These are phyloP conservation scores for Sinotaia quadrata DNA, from an alignment of 2,888 invertebrate species.

Conservation along the genomic window DNA sequence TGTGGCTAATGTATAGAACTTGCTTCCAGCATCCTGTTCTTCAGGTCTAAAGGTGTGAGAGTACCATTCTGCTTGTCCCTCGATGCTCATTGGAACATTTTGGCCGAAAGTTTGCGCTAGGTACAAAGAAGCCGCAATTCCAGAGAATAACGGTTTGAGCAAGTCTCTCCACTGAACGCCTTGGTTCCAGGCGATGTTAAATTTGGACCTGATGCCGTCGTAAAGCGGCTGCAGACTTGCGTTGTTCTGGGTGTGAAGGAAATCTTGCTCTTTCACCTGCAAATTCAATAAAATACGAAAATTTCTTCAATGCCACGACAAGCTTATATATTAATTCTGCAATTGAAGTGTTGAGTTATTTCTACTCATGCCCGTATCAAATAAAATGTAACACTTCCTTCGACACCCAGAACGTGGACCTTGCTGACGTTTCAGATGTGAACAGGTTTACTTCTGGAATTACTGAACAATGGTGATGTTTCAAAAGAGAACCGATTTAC, in stretches of 20 bases:
- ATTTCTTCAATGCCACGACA: too few relatives aligned
- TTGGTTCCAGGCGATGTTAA: constrained; percentile 55
- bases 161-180: constrained; percentile 48
- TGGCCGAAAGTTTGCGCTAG: constrained; percentile 32
- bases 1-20: too few relatives aligned
- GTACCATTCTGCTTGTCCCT: constrained; percentile 52
- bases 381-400: too few relatives aligned
- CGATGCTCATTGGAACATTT: constrained; percentile 41
- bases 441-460: too few relatives aligned
- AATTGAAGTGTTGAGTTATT: too few relatives aligned
- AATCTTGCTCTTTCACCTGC: constrained; percentile 45
- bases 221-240: constrained; percentile 20
- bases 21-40: constrained; percentile 25
- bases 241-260: constrained; percentile 39
- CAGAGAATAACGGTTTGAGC: constrained; percentile 56
- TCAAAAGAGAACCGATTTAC: too few relatives aligned
- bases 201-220: constrained; percentile 34
- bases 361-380: too few relatives aligned
- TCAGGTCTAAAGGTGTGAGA: constrained; percentile 28
- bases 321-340: too few relatives aligned
- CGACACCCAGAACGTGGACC: too few relatives aligned
- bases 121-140: constrained; percentile 51
- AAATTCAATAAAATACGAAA: too few relatives aligned
- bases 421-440: too few relatives aligned
- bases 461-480: too few relatives aligned